A percentile compares a stretch with the other conserved stretches of the same genome.
phyloP scores from a whole-genome alignment of 2,113 vertebrate species.

The Oreotrochilus melanogaster region DNA sequence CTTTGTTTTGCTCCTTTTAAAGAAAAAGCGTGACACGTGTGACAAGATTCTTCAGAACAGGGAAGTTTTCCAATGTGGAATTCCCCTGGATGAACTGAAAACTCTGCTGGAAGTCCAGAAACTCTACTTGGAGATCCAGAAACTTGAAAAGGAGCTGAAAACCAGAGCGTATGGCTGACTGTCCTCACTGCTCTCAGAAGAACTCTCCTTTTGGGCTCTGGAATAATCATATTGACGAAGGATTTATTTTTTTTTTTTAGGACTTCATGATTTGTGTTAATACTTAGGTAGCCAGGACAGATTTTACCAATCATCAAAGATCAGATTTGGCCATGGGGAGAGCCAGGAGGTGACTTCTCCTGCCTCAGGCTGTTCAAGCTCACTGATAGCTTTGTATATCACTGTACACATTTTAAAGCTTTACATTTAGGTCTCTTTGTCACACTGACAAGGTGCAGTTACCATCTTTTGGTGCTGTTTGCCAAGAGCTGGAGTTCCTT shows the following conservation, averaged over 20 bases:
- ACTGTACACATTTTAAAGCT: not conserved
- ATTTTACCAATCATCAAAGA: not conserved
- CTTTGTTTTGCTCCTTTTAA: not conserved
- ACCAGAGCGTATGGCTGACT: fast-evolving
- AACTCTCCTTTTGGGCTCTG: fast-evolving
- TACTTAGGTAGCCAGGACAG: not conserved
- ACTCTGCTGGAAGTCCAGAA: conserved; percentile 64
- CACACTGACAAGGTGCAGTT: fast-evolving
- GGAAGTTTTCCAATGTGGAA: not conserved
- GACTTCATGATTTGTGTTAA: not conserved
- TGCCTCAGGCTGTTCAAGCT: not conserved
- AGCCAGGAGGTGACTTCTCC: not conserved
- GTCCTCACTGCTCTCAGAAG: fast-evolving
- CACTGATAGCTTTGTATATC: not conserved
- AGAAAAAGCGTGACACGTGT: not conserved
- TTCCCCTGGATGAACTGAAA: conserved; percentile 51
- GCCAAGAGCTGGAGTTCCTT: not conserved
- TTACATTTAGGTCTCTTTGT: not conserved
- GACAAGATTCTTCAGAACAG: not conserved
- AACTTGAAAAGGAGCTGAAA: not conserved
- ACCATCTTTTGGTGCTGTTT: not conserved
- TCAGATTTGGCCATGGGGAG: not conserved
- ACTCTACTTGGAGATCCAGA: conserved; percentile 50
- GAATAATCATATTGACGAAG: not conserved
- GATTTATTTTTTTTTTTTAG: not conserved